These are phyloP conservation scores for Silurus asotus DNA, from an alignment of 2,113 vertebrate species.

Conservation along the genomic window DNA sequence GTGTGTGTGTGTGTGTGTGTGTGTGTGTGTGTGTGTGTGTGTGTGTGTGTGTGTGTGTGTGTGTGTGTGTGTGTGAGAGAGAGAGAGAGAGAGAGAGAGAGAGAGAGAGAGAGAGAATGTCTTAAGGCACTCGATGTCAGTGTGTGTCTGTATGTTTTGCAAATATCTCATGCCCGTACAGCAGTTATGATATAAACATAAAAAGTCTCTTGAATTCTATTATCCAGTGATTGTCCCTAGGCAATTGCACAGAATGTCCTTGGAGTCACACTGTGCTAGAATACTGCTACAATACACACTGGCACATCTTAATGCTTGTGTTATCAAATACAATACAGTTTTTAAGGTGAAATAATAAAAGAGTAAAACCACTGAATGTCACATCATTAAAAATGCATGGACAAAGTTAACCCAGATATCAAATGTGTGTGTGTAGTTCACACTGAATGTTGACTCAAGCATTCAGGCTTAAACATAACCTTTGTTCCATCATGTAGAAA, in stretches of 20 bases:
- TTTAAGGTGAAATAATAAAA: neutral
- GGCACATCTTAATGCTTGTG: neutral
- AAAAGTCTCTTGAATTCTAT: neutral
- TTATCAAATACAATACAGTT: neutral
- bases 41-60: neutral
- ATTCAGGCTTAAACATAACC: constrained; percentile 36
- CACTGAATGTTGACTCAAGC: constrained; percentile 36
- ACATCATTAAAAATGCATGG: constrained; percentile 29
- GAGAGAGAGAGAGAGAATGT: constrained; percentile 1
- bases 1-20: neutral
- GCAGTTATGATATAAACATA: constrained; percentile 30
- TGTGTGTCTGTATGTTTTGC: constrained; percentile 25
- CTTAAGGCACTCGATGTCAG: constrained; percentile 5
- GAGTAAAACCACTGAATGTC: constrained; percentile 9
- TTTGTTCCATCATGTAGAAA: constrained; percentile 6
- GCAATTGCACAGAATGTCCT: constrained; percentile 32
- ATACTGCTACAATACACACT: constrained; percentile 17
- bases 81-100: neutral
- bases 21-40: neutral
- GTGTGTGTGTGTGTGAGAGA: neutral
- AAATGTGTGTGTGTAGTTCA: constrained; percentile 24
- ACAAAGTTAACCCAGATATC: constrained; percentile 37
- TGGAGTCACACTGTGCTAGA: constrained; percentile 26
- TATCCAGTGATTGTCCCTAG: constrained; percentile 14
- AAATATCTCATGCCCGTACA: constrained; percentile 8